Conservation (phyloP, 1,140 invertebrate species). For the Drosophila nasuta region DNA sequence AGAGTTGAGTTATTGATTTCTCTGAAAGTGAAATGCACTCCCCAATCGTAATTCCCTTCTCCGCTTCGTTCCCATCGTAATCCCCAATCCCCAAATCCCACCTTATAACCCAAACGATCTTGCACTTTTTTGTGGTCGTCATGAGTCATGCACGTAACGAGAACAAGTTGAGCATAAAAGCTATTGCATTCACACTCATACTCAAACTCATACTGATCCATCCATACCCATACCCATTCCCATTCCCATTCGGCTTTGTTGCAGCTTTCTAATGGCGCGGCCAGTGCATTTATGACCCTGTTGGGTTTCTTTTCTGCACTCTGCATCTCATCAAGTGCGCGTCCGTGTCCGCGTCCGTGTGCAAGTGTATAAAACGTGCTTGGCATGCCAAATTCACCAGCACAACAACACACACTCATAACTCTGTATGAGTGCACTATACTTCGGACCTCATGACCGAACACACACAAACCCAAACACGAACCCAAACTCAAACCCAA, state of each 20-base stretch:
- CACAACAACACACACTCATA: slow-evolving; percentile 22
- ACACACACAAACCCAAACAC: slow-evolving; percentile 1
- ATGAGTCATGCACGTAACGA: slow-evolving; percentile 56
- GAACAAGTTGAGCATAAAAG: slow-evolving; percentile 69
- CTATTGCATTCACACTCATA: slow-evolving; percentile 26
- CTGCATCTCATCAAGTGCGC: slow-evolving; percentile 51
- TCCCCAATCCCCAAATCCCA: slow-evolving; percentile 1
- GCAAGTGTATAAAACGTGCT: slow-evolving; percentile 68
- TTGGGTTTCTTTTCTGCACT: slow-evolving; percentile 50
- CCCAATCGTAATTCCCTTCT: background rate
- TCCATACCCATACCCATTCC: slow-evolving; percentile 7
- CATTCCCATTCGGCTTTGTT: slow-evolving; percentile 38
- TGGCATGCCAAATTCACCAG: slow-evolving; percentile 58
- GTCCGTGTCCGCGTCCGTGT: background rate
- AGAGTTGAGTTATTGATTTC: slow-evolving; percentile 68
- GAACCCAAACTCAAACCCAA: background rate
- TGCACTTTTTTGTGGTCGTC: slow-evolving; percentile 20
- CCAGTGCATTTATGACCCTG: slow-evolving; percentile 65
- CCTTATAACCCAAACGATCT: slow-evolving; percentile 11
- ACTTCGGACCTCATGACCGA: slow-evolving; percentile 7
- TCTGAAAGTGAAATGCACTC: slow-evolving; percentile 77
- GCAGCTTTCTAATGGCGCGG: slow-evolving; percentile 67
- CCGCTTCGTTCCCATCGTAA: no score
- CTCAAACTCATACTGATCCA: background rate
- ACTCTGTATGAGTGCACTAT: slow-evolving; percentile 16